Percentiles rank a stretch among this genome's conserved stretches.
These are phyloP conservation scores for Ecliptopera silaceata DNA, from an alignment of 2,888 invertebrate species.

Conservation along the genomic window DNA sequence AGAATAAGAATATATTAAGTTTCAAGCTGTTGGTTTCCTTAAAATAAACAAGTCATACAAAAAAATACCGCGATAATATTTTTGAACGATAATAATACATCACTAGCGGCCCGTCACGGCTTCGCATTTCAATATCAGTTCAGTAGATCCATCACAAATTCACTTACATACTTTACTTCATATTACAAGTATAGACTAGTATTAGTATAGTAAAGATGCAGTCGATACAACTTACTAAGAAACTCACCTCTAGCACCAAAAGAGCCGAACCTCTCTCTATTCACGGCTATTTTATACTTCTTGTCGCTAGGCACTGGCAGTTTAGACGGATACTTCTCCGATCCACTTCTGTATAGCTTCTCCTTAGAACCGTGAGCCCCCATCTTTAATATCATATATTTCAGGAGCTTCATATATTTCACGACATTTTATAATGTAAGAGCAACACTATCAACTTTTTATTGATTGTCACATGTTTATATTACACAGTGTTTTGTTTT, in stretches of 20 bases:
- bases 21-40: too few relatives aligned
- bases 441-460: conserved; percentile 54
- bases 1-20: too few relatives aligned
- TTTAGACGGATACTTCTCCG: conserved; percentile 84
- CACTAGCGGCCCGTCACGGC: too few relatives aligned
- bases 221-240: not conserved
- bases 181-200: too few relatives aligned
- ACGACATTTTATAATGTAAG: conserved; percentile 53
- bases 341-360: conserved; percentile 86
- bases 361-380: conserved; percentile 91
- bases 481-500: conserved; percentile 39
- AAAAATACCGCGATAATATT: too few relatives aligned
- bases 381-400: conserved; percentile 82
- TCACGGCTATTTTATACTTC: conserved; percentile 84
- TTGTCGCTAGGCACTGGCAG: conserved; percentile 81
- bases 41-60: too few relatives aligned
- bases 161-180: too few relatives aligned
- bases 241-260: conserved; percentile 86
- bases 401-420: conserved; percentile 65
- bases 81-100: too few relatives aligned
- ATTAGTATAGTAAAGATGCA: not conserved
- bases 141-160: too few relatives aligned
- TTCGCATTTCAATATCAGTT: too few relatives aligned
- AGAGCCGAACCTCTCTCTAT: conserved; percentile 87
- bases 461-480: conserved; percentile 53